Evolutionary conservation across 2,888 invertebrate species (phyloP), one percentile per base, ranked within the genome.

Genomic region (Cryptus viduatorius): DNA sequence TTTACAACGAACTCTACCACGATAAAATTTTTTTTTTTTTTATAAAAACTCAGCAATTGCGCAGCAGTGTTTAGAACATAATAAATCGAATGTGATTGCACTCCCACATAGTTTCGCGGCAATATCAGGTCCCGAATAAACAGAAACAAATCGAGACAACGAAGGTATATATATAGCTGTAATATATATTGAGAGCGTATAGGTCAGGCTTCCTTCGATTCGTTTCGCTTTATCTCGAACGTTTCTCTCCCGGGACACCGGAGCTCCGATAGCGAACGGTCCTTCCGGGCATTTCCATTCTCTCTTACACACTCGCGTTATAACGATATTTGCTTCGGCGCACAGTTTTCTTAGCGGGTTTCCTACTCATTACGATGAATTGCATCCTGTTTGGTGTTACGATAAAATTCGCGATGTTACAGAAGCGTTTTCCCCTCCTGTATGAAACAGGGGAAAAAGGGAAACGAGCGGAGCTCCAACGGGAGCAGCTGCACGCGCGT

Each of bases 271-370:
- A 83, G 65, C 53, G 64, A 79, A 78, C 64, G 56, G 37, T 73
- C 84, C 84, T 84, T 84, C 84, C 84, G 84, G 84, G 84, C 82
- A 84, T 84, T 84, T 84, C 69, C 65, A 82, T 84, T 56, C 79
- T 83, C 71, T 82, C 68, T 76, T 42, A 10, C 48, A 48, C 48
- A 48, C n/a, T 29, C 14, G 10, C 37, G 12, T 12, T 48, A 56
- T 19, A 19, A 59, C 19, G 29, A 59, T 24, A 59, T 59, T 68
- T 4, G 3, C n/a, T 1, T 29, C 50, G 37, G 16, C 16, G n/a
- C 31, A 10, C 12, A 50, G 24, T 65, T 76, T 76, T 65, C 24
- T 48, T 14, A 42, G 19, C 42, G 31, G 19, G 29, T 65, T 50
- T 19, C 37, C 37, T 31, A 7, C 42, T 37, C 42, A 29, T 37